A percentile compares a stretch with the other conserved stretches of the same genome.
Evolutionary conservation across 2,888 invertebrate genomes (phyloP).

Genomic region (Microctonus aethiopoides): DNA sequence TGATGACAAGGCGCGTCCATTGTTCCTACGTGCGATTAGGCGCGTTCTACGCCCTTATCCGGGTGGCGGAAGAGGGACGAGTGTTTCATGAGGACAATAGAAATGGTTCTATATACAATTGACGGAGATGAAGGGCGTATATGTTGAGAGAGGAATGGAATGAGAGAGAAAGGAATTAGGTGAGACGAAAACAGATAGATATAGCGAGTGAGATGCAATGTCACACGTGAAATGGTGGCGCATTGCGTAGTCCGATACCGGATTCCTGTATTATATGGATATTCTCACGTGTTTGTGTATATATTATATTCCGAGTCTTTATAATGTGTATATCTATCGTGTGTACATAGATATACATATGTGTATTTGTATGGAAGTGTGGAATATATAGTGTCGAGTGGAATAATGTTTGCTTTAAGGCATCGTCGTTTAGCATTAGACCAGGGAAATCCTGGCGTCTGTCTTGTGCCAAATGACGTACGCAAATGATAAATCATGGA

Average conservation of each 20-base stretch:
- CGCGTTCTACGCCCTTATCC: constrained; percentile 40
- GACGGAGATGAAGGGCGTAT: background rate
- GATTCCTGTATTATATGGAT: background rate
- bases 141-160: background rate
- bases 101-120: constrained; percentile 38
- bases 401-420: constrained; percentile 27
- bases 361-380: no score
- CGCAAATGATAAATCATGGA: constrained; percentile 13
- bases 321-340: background rate
- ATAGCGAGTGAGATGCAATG: background rate
- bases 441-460: constrained; percentile 23
- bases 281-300: background rate
- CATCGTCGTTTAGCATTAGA: constrained; percentile 20
- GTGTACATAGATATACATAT: no score
- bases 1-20: constrained; percentile 60
- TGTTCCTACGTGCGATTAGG: constrained; percentile 62
- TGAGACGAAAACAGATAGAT: no score
- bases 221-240: constrained; percentile 2
- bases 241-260: constrained; percentile 17
- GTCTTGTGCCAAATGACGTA: constrained; percentile 16
- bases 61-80: constrained; percentile 37
- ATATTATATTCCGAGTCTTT: no score
- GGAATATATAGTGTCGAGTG: constrained; percentile 22
- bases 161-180: no score
- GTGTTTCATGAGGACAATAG: constrained; percentile 49